Evolutionary conservation across 2,888 invertebrate genomes (phyloP).

Genomic region (Tillus elongatus): DNA sequence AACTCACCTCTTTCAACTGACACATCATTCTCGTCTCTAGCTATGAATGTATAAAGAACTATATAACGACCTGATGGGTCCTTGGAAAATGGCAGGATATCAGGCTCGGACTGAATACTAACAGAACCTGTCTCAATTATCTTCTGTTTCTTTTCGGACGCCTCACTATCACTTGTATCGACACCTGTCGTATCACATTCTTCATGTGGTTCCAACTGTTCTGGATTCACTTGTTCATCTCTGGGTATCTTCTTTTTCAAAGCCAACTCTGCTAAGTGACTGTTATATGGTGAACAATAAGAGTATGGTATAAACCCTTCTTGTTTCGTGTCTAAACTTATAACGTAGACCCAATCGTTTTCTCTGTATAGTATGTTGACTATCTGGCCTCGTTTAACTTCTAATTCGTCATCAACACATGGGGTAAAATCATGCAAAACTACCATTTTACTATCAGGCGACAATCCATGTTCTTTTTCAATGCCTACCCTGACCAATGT

Average conservation of each 20-base stretch:
- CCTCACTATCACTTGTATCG: constrained; percentile 54
- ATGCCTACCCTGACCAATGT: constrained; percentile 82
- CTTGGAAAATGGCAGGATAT: constrained; percentile 62
- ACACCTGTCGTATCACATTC: constrained; percentile 37
- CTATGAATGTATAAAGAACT: constrained; percentile 86
- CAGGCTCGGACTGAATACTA: constrained; percentile 47
- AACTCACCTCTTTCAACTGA: constrained; percentile 90
- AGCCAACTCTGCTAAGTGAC: constrained; percentile 68
- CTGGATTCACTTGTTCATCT: constrained; percentile 40
- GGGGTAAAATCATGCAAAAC: constrained; percentile 91
- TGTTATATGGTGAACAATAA: constrained; percentile 80
- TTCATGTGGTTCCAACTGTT: background rate
- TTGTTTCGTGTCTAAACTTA: constrained; percentile 77
- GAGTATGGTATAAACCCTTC: constrained; percentile 94
- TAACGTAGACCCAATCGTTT: constrained; percentile 96
- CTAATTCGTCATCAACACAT: constrained; percentile 89
- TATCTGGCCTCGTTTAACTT: constrained; percentile 76
- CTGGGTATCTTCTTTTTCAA: constrained; percentile 82
- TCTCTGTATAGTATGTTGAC: constrained; percentile 92
- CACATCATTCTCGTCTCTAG: constrained; percentile 88
- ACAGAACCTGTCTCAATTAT: constrained; percentile 42
- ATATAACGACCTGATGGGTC: constrained; percentile 86
- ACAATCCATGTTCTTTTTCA: constrained; percentile 84
- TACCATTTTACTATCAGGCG: constrained; percentile 91
- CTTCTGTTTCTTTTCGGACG: constrained; percentile 49